Percentiles rank a stretch among this genome's conserved stretches.
Evolutionary conservation across 2,113 vertebrate genomes (phyloP).

Genomic region (Dolichotis patagonum): DNA sequence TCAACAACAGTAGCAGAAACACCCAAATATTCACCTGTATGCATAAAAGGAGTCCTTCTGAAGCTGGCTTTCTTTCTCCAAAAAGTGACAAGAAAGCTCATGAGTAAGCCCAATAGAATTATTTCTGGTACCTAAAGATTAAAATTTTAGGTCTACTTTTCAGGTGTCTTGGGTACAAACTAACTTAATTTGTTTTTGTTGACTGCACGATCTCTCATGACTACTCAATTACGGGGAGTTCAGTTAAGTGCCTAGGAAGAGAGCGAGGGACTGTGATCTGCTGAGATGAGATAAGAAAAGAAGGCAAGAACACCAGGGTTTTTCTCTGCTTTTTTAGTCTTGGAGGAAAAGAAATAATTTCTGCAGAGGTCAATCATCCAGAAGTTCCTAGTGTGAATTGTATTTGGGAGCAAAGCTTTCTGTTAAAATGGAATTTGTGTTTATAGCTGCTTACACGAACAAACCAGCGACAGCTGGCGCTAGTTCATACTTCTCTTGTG

Average conservation of each 20-base stretch:
- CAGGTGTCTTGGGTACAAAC: neutral
- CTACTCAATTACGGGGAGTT: neutral
- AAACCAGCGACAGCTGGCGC: neutral
- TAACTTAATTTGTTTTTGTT: slow-evolving; percentile 44
- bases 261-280: neutral
- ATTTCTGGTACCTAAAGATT: slow-evolving; percentile 3
- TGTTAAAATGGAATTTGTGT: neutral
- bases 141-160: slow-evolving; percentile 11
- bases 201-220: neutral
- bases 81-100: neutral
- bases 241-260: neutral
- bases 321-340: neutral
- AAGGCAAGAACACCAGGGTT: neutral
- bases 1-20: neutral
- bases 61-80: neutral
- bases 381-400: slow-evolving; percentile 33
- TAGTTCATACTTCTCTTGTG: neutral
- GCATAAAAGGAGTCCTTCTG: neutral
- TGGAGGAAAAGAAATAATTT: neutral
- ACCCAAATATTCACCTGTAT: neutral
- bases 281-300: neutral
- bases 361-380: neutral
- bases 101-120: neutral
- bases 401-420: slow-evolving; percentile 18
- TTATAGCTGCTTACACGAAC: neutral